A percentile compares a stretch with the other conserved stretches of the same genome.
These are phyloP conservation scores for Exaiptasia diaphana DNA, from an alignment of 64 coral and sea anemone genomes.

Conservation along the genomic window DNA sequence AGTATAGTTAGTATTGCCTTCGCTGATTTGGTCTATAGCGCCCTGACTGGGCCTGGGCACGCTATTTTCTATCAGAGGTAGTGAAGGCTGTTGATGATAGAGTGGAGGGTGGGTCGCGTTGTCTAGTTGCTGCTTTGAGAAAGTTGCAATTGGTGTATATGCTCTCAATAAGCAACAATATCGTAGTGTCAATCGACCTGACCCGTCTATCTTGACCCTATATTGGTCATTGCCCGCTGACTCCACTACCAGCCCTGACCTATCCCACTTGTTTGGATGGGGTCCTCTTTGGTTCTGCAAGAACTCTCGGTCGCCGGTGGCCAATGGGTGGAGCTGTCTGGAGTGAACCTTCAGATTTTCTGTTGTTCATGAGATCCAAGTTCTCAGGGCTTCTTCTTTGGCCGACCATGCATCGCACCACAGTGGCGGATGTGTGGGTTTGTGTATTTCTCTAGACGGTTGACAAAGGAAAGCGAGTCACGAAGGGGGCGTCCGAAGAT, in stretches of 20 bases:
- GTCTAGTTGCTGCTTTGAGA: background rate
- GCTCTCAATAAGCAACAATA: constrained; percentile 5
- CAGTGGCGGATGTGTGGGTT: constrained; percentile 11
- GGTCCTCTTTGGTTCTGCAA: background rate
- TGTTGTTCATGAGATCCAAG: background rate
- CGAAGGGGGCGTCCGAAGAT: constrained; percentile 5
- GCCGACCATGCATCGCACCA: background rate
- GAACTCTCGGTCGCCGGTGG: background rate
- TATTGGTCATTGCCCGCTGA: constrained; percentile 1
- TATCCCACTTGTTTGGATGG: constrained; percentile 9
- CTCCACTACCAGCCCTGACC: background rate
- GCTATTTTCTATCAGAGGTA: background rate
- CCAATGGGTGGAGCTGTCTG: background rate
- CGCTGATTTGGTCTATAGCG: background rate
- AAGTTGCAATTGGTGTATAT: background rate
- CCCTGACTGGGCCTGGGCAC: background rate
- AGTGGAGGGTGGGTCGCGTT: background rate
- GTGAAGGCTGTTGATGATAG: background rate
- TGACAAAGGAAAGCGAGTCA: background rate
- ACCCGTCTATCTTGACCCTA: background rate
- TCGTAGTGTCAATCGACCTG: background rate
- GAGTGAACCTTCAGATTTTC: background rate
- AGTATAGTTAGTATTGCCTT: background rate
- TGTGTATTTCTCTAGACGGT: background rate
- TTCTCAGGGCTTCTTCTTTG: constrained; percentile 17